Base-by-base conservation (phyloP, 1,140 invertebrate genomes). In the Scaptomyza montana region DNA sequence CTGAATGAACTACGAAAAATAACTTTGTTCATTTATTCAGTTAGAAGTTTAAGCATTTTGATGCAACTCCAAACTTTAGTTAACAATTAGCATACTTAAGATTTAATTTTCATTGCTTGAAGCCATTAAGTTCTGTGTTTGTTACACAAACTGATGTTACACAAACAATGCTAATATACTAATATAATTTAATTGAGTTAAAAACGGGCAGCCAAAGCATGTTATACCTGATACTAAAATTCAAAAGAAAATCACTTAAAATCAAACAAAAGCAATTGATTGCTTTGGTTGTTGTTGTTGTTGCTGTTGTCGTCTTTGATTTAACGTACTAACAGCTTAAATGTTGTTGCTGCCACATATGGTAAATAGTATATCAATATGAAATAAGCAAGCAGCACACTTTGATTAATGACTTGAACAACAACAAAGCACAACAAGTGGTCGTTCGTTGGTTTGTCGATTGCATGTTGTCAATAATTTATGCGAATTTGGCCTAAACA, bases 401-500 rank as follows among this genome's bases (percentile, higher is more conserved):
- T 55, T 65, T 65, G 46, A 67, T 67, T 41, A 30, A 43, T 59
- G 25, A 33, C 21, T 39, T 30, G 3, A 19, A 41, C 2, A 2
- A 8, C 9, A 16, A 16, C 1, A 16, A 16, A 0, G 30, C 33
- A 33, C 41, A 46, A 10, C 21, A 10, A 28, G 33, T 51, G 36
- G 7, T 5, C 30, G 4, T 30, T 30, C 6, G 30, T 7, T 9
- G 8, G 8, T 8, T 36, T 8, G 12, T 33, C 30, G 55, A 4
- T 2, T 57, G 45, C 9, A 30, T 50, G 53, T 41, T 45, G 12
- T 19, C 8, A 30, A 51, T 65, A 65, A 64, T 50, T 65, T 36
- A 70, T 68, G 36, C 53, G 28, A 39, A 59, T 59, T 66, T 25
- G 19, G 39, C 7, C 16, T 19, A 28, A 30, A 45, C 19, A 53